Base-by-base conservation (phyloP, 2,797 vertebrate species). In the Mionectes olivaceus region DNA sequence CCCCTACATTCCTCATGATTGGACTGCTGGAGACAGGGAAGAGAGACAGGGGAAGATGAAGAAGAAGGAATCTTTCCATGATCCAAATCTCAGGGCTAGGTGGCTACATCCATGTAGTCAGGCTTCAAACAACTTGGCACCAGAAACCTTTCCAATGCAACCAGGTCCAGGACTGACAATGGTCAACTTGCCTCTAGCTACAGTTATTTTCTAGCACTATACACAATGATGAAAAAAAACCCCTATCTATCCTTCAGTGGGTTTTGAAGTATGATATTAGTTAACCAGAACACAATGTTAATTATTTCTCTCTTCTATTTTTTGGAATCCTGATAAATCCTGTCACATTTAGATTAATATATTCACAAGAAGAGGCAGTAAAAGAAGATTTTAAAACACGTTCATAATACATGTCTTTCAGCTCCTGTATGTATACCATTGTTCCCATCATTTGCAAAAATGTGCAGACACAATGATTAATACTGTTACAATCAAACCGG, bases 331-430 rank as follows among this genome's bases (percentile, higher is more conserved):
- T 76, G 23, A 88, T 64, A 91, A 83, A 86, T 71, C 23, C 37
- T 75, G 52, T 63, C 80, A 90, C 69, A 76, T 52, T 69, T 71
- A 71, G 25, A 87, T 73, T 57, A 52, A 70, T 79, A 8, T 53
- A 70, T 71, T 53, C 15, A 27, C 22, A 84, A 77, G 39, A 83
- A 71, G 32, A 83, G 50, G 30, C 61, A 81, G n/a, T 33, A 57
- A 87, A 79, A 78, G 61, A 86, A 33, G 63, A 63, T 84, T 86
- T 95, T 27, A 55, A 88, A 81, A 18, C 19, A 49, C 22, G 59
- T 25, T 53, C 13, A 19, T 67, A 92, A 77, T 33, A 33, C 18
- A 90, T 70, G 28, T 37, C 76, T 75, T 70, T 67, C 50, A 65
- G 33, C 43, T 78, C 59, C 74, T 30, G 25, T 33, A 56, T 11